These are phyloP conservation scores for Calidris pygmaea DNA, from an alignment of 2,113 vertebrate species.

Conservation along the genomic window DNA sequence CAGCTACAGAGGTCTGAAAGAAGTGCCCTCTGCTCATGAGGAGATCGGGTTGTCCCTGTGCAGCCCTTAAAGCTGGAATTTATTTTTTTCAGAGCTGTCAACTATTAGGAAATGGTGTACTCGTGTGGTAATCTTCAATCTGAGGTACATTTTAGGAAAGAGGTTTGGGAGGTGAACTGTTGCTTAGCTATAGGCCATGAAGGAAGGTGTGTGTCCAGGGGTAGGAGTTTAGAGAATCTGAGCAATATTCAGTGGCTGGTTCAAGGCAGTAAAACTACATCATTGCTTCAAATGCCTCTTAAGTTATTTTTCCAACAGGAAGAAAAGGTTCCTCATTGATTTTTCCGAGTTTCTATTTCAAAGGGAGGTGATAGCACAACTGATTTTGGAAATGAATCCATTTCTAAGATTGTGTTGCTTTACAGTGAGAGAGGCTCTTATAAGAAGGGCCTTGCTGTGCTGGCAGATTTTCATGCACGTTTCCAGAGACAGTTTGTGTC, in stretches of 20 bases:
- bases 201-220: not conserved
- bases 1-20: not conserved
- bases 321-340: not conserved
- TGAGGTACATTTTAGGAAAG: not conserved
- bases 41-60: not conserved
- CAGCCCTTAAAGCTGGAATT: not conserved
- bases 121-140: not conserved
- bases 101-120: not conserved
- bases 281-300: not conserved
- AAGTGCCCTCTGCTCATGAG: not conserved
- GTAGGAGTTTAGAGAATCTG: not conserved
- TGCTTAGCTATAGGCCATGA: not conserved
- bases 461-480: not conserved
- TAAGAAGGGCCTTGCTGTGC: not conserved
- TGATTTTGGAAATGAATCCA: not conserved
- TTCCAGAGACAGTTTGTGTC: not conserved
- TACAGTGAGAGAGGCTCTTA: not conserved
- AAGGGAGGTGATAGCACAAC: not conserved
- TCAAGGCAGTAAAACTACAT: not conserved
- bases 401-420: not conserved
- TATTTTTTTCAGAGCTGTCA: not conserved
- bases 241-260: not conserved
- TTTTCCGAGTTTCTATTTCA: not conserved
- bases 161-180: not conserved
- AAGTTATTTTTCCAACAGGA: not conserved